Conservation (phyloP, 2,113 vertebrate species). For the Cinclus cinclus region DNA sequence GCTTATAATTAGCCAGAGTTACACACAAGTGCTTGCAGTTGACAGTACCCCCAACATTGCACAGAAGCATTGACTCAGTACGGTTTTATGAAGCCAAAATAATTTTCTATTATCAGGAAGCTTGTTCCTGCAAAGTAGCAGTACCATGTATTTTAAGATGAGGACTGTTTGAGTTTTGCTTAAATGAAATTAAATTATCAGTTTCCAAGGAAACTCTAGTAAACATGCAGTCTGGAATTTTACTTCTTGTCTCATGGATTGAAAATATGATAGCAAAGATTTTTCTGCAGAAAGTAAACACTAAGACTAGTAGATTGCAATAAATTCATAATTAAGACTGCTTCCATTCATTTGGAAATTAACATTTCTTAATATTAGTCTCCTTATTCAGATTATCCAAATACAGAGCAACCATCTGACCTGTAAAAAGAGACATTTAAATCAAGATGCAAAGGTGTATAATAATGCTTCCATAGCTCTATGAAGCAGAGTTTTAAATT, state of each 20-base stretch:
- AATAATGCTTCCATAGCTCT: neutral
- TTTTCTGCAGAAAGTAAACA: neutral
- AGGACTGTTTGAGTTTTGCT: neutral
- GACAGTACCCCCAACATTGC: neutral
- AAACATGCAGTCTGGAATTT: neutral
- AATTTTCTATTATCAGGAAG: neutral
- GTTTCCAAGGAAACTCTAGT: neutral
- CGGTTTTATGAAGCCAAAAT: neutral
- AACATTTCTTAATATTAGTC: neutral
- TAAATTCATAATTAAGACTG: neutral
- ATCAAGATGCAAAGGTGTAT: neutral
- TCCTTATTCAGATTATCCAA: neutral
- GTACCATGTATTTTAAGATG: neutral
- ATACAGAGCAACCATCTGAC: neutral
- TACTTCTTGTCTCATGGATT: neutral
- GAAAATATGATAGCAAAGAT: neutral
- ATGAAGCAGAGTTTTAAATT: neutral
- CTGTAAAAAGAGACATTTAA: neutral
- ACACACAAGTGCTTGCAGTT: neutral
- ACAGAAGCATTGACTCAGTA: neutral
- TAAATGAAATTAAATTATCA: neutral
- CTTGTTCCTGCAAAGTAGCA: neutral
- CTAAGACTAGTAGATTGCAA: neutral
- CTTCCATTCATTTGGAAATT: neutral
- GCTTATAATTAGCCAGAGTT: neutral